A percentile compares a stretch with the other conserved stretches of the same genome.
phyloP scores from a whole-genome alignment of 2,888 invertebrate species.

The Euproctis similis region DNA sequence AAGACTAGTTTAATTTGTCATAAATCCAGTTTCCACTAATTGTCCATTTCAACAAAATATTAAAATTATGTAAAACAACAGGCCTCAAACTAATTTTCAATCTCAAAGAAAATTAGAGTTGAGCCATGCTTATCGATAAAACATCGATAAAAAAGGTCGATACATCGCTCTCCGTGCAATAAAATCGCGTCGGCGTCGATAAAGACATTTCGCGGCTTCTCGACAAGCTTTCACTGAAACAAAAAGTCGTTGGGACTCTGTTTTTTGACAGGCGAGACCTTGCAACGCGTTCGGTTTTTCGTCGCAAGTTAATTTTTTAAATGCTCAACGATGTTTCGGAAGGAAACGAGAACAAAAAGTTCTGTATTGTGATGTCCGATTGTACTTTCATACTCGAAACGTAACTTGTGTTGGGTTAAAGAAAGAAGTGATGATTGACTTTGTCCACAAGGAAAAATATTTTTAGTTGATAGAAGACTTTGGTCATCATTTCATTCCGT shows the following conservation, averaged over 20 bases:
- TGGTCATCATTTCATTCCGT: no score
- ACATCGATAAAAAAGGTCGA: slow-evolving; percentile 18
- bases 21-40: no score
- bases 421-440: no score
- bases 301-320: slow-evolving; percentile 22
- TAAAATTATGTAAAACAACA: no score
- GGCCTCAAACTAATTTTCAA: no score
- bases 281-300: slow-evolving; percentile 12
- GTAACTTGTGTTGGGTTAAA: no score
- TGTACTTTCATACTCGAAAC: no score
- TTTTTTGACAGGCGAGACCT: slow-evolving; percentile 8
- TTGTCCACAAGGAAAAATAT: no score
- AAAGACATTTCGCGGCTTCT: slow-evolving; percentile 50
- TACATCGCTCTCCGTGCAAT: slow-evolving; percentile 15
- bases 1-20: no score
- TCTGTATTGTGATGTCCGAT: background rate
- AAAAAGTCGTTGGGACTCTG: slow-evolving; percentile 23
- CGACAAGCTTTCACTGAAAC: slow-evolving; percentile 40
- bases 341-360: slow-evolving; percentile 4
- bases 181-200: slow-evolving; percentile 45
- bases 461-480: no score
- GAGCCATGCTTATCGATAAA: slow-evolving; percentile 2
- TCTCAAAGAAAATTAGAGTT: no score
- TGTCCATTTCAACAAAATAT: no score
- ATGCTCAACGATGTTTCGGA: slow-evolving; percentile 12